Evolutionary conservation across 1,140 invertebrate genomes (phyloP).

Genomic region (Cotesia typhae): DNA sequence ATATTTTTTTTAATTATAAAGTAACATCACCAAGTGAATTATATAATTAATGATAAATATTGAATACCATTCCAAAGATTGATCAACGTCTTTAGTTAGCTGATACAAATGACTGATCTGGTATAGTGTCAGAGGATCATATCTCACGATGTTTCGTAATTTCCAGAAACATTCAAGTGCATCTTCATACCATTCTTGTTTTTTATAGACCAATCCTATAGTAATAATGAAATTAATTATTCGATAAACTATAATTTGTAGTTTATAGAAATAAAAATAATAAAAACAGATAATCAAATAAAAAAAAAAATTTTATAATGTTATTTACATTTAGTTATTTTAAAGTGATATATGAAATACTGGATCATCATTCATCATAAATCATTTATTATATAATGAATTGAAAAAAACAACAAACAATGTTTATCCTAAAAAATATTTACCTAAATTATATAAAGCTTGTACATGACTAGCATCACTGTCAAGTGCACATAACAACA

Average conservation of each 20-base stretch:
- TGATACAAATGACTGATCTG: constrained; percentile 88
- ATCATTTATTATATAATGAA: not conserved
- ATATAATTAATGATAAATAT: no score
- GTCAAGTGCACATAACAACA: constrained; percentile 81
- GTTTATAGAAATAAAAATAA: no score
- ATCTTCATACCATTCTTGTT: constrained; percentile 76
- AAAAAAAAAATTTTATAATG: no score
- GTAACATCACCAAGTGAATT: not conserved
- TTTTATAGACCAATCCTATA: constrained; percentile 78
- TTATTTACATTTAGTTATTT: no score
- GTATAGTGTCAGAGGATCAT: constrained; percentile 85
- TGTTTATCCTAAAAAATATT: constrained; percentile 21
- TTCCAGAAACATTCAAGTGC: constrained; percentile 85
- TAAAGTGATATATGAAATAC: no score
- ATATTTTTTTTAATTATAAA: constrained; percentile 6
- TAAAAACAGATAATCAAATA: no score
- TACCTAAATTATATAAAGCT: constrained; percentile 90
- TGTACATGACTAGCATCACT: constrained; percentile 87
- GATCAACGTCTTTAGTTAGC: constrained; percentile 76
- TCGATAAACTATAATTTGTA: no score
- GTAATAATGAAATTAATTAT: constrained; percentile 21
- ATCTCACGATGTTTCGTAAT: constrained; percentile 78
- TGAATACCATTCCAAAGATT: constrained; percentile 76
- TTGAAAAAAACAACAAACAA: no score
- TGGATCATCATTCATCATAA: not conserved